phyloP scores from a whole-genome alignment of 2,888 invertebrate genomes.

The Kuschelorhynchus macadamiae region DNA sequence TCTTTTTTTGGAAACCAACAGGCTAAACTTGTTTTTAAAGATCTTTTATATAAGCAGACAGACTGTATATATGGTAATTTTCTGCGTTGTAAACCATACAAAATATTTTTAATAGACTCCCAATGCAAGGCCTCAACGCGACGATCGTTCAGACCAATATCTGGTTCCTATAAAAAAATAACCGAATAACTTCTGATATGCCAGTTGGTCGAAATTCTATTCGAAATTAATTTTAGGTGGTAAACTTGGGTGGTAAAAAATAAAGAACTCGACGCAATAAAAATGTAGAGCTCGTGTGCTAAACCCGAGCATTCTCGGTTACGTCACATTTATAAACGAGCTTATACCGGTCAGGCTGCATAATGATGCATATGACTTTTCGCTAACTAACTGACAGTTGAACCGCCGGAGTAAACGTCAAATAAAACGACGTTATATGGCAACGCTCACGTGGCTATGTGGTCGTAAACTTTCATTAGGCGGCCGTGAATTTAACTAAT shows the following conservation, averaged over 20 bases:
- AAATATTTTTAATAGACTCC: too few relatives aligned
- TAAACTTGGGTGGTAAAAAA: slow-evolving; percentile 31
- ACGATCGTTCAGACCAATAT: slow-evolving; percentile 33
- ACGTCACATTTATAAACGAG: slow-evolving; percentile 34
- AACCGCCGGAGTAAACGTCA: slow-evolving; percentile 57
- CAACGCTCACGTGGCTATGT: slow-evolving; percentile 59
- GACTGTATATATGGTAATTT: too few relatives aligned
- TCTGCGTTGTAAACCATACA: too few relatives aligned
- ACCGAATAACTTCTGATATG: slow-evolving; percentile 13
- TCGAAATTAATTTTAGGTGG: slow-evolving; percentile 33
- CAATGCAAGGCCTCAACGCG: slow-evolving; percentile 16
- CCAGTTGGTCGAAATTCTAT: slow-evolving; percentile 34
- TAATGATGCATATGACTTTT: slow-evolving; percentile 55
- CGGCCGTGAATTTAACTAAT: slow-evolving; percentile 68
- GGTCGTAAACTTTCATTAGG: slow-evolving; percentile 69
- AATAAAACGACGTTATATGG: slow-evolving; percentile 55
- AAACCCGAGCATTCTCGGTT: slow-evolving; percentile 21
- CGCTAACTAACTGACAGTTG: slow-evolving; percentile 58
- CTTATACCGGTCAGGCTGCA: slow-evolving; percentile 28
- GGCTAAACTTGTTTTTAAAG: too few relatives aligned
- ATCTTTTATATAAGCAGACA: too few relatives aligned
- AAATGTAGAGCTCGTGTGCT: slow-evolving; percentile 29
- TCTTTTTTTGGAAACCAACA: too few relatives aligned
- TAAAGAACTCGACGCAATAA: slow-evolving; percentile 14
- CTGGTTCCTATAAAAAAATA: slow-evolving; percentile 21